Conservation (phyloP, 2,888 invertebrate species). For the Vandiemenella viatica region DNA sequence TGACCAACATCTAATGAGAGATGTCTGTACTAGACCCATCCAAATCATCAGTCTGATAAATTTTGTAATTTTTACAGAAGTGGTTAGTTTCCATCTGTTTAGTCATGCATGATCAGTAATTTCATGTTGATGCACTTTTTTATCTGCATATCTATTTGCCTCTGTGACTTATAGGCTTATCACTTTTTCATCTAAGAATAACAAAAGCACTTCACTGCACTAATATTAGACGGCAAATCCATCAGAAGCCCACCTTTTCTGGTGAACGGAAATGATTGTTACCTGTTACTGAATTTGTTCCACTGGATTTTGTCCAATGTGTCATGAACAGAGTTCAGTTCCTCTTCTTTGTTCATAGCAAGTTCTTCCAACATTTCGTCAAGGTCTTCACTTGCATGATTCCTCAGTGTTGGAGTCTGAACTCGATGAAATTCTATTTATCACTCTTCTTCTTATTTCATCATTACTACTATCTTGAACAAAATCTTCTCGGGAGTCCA, state of each 20-base stretch:
- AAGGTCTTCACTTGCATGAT: slow-evolving; percentile 15
- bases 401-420: slow-evolving; percentile 12
- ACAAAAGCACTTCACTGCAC: slow-evolving; percentile 10
- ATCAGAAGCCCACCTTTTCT: slow-evolving; percentile 13
- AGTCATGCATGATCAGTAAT: slow-evolving; percentile 12
- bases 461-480: slow-evolving; percentile 10
- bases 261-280: slow-evolving; percentile 13
- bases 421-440: slow-evolving; percentile 16
- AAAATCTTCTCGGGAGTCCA: too few relatives aligned
- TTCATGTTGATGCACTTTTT: slow-evolving; percentile 12
- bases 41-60: slow-evolving; percentile 17
- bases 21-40: slow-evolving; percentile 16
- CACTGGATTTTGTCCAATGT: slow-evolving; percentile 13
- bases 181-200: slow-evolving; percentile 13
- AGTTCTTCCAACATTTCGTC: slow-evolving; percentile 13
- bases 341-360: slow-evolving; percentile 11
- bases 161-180: slow-evolving; percentile 13
- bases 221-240: slow-evolving; percentile 14
- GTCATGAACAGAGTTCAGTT: slow-evolving; percentile 9
- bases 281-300: slow-evolving; percentile 9
- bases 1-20: slow-evolving; percentile 16
- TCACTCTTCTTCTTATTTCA: slow-evolving; percentile 12
- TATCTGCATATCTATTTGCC: slow-evolving; percentile 17
- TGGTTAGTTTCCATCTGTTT: slow-evolving; percentile 18
- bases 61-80: slow-evolving; percentile 18